Conservation (phyloP, 2,888 invertebrate genomes). For the Drosophila flavopinicola region DNA sequence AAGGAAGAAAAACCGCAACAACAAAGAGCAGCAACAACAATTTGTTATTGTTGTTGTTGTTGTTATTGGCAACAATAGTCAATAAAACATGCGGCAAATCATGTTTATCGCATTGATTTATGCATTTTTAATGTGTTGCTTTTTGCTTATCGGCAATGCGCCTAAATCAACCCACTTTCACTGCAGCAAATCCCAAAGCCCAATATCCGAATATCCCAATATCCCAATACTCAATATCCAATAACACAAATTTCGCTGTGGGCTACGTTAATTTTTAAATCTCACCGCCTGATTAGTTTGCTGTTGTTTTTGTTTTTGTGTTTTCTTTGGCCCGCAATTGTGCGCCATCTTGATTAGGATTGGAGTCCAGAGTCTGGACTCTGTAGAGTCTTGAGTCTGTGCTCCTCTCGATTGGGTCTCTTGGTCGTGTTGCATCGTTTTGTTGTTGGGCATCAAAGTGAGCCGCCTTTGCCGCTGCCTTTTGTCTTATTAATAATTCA, state of each 20-base stretch:
- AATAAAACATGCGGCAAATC: constrained; percentile 85
- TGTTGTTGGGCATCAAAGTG: constrained; percentile 64
- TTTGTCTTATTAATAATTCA: constrained; percentile 84
- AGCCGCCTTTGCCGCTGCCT: constrained; percentile 77
- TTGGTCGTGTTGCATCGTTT: constrained; percentile 34
- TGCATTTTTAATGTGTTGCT: constrained; percentile 85
- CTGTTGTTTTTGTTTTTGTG: constrained; percentile 12
- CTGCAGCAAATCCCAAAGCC: constrained; percentile 47
- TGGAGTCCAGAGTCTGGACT: constrained; percentile 2
- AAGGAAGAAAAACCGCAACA: constrained; percentile 8
- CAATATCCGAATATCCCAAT: constrained; percentile 3
- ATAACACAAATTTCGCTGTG: constrained; percentile 49
- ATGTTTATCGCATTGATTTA: constrained; percentile 85
- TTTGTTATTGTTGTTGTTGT: constrained; percentile 8
- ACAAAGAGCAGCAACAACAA: constrained; percentile 34
- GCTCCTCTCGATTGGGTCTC: constrained; percentile 23
- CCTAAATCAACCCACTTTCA: constrained; percentile 82
- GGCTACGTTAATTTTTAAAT: constrained; percentile 83
- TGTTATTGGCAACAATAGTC: constrained; percentile 82
- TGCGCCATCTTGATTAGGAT: constrained; percentile 76
- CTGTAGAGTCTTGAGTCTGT: constrained; percentile 12
- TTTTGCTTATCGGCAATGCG: constrained; percentile 83
- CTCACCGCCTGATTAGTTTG: constrained; percentile 84
- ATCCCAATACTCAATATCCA: constrained; percentile 15
- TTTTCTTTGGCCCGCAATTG: constrained; percentile 62